Conservation (phyloP, 2,113 vertebrate species). For the Alaudala cheleensis region DNA sequence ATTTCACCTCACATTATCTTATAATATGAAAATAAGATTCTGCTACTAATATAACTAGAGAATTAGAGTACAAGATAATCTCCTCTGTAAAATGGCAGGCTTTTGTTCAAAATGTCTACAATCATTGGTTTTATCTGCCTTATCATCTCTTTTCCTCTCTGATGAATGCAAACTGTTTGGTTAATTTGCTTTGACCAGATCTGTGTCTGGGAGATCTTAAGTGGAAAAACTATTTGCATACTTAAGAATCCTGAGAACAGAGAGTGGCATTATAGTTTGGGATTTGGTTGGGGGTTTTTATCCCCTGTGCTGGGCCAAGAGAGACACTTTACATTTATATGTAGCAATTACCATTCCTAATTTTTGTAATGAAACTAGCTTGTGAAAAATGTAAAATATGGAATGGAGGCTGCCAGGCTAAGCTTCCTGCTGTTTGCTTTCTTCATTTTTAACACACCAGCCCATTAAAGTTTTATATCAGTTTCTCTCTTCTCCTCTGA, state of each 20-base stretch:
- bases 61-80: slow-evolving; percentile 40
- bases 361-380: slow-evolving; percentile 46
- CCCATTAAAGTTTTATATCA: neutral
- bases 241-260: slow-evolving; percentile 62
- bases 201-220: slow-evolving; percentile 65
- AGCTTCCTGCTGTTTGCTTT: neutral
- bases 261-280: slow-evolving; percentile 40
- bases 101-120: slow-evolving; percentile 60
- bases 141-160: slow-evolving; percentile 57
- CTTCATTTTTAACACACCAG: neutral
- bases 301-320: slow-evolving; percentile 23
- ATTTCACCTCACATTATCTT: slow-evolving; percentile 52
- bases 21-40: slow-evolving; percentile 56
- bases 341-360: slow-evolving; percentile 47
- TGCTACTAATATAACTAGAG: slow-evolving; percentile 6
- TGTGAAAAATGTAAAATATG: slow-evolving; percentile 3
- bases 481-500: neutral
- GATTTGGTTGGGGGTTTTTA: slow-evolving; percentile 41
- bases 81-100: slow-evolving; percentile 28
- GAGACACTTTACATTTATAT: slow-evolving; percentile 51
- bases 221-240: slow-evolving; percentile 74
- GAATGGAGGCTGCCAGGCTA: neutral
- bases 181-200: slow-evolving; percentile 70
- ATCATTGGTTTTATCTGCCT: slow-evolving; percentile 62
- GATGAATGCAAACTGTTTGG: slow-evolving; percentile 64